Evolutionary conservation across 2,113 vertebrate species (phyloP).

Genomic region (Thinocorus orbignyianus): DNA sequence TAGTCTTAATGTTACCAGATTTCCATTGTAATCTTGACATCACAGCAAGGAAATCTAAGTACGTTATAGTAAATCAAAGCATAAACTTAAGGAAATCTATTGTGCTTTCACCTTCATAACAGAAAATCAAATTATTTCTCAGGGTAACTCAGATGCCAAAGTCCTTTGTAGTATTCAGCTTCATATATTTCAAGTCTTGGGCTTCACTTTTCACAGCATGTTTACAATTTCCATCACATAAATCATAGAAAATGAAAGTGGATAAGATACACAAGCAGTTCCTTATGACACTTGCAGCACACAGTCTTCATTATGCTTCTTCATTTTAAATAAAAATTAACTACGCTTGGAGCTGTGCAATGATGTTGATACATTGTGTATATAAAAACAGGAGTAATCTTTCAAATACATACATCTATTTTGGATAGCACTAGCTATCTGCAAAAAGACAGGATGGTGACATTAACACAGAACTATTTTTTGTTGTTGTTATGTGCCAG

Average conservation of each 20-base stretch:
- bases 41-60: neutral
- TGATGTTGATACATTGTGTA: slow-evolving; percentile 40
- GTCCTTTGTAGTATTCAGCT: neutral
- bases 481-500: neutral
- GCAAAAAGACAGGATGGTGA: slow-evolving; percentile 55
- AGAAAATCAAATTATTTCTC: slow-evolving; percentile 5
- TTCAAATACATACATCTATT: slow-evolving; percentile 32
- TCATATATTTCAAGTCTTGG: slow-evolving; percentile 11
- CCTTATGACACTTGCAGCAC: slow-evolving; percentile 56
- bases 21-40: neutral
- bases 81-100: neutral
- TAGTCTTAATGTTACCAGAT: neutral
- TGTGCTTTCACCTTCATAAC: slow-evolving; percentile 7
- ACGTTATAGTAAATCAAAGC: neutral
- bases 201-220: slow-evolving; percentile 11
- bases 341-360: slow-evolving; percentile 36
- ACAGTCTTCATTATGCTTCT: slow-evolving; percentile 46
- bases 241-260: slow-evolving; percentile 32
- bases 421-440: slow-evolving; percentile 44
- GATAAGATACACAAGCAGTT: slow-evolving; percentile 33
- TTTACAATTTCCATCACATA: slow-evolving; percentile 9
- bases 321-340: slow-evolving; percentile 71
- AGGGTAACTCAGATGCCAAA: neutral
- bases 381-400: slow-evolving; percentile 55
- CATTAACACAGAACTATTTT: neutral